phyloP scores from a whole-genome alignment of 2,888 invertebrate genomes.

The Brachyopa scutellaris region DNA sequence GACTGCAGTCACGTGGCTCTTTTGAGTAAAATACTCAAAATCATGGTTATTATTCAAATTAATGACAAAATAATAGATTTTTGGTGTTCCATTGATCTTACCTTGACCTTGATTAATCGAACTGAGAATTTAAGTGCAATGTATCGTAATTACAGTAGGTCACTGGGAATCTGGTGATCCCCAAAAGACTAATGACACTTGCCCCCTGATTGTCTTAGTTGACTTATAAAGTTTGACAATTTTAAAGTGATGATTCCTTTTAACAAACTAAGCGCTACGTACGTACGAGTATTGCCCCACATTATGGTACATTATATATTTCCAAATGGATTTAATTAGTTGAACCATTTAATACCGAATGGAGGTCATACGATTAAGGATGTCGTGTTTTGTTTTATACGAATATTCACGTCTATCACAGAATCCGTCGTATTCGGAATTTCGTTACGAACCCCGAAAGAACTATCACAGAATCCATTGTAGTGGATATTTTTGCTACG shows the following conservation, averaged over 20 bases:
- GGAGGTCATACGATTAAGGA: slow-evolving; percentile 15
- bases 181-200: slow-evolving; percentile 19
- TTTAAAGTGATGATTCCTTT: neutral
- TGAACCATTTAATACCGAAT: neutral
- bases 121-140: too few relatives aligned
- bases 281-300: neutral
- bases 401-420: too few relatives aligned
- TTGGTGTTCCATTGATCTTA: neutral
- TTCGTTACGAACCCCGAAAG: too few relatives aligned
- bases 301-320: slow-evolving; percentile 8
- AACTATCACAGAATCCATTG: too few relatives aligned
- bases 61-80: slow-evolving; percentile 7
- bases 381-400: neutral
- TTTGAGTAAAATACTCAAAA: slow-evolving; percentile 1
- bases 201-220: neutral
- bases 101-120: slow-evolving; percentile 13
- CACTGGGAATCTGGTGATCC: slow-evolving; percentile 10
- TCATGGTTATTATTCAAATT: slow-evolving; percentile 2
- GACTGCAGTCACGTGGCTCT: slow-evolving; percentile 6
- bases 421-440: too few relatives aligned
- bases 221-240: neutral
- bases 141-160: too few relatives aligned
- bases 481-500: too few relatives aligned
- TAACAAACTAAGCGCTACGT: neutral
- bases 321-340: slow-evolving; percentile 6